Percentiles rank a stretch among this genome's conserved stretches.
Conservation (phyloP, 1,140 invertebrate genomes). For the Danaus melanippus region DNA sequence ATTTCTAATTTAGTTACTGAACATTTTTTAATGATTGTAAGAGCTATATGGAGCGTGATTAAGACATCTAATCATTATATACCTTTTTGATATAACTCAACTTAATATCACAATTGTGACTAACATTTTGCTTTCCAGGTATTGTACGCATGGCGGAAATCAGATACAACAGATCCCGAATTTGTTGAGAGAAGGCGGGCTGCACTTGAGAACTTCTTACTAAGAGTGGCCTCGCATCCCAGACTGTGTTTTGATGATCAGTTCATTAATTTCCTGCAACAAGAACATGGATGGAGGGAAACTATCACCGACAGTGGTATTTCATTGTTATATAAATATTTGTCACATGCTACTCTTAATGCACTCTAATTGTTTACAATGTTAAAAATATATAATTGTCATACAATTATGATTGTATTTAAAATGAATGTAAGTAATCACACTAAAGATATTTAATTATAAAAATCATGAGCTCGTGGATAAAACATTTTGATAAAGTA, state of each 20-base stretch:
- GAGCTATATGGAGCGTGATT: no score
- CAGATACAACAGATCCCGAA: conserved; percentile 88
- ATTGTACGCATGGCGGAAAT: conserved; percentile 86
- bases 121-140: conserved; percentile 37
- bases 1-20: no score
- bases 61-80: background rate
- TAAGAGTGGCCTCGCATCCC: conserved; percentile 83
- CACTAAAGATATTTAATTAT: no score
- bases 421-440: no score
- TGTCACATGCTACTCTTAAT: background rate
- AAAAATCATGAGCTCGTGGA: no score
- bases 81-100: background rate
- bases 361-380: no score
- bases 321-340: conserved; percentile 5
- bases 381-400: no score
- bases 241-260: conserved; percentile 82
- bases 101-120: background rate
- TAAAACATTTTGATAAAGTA: no score
- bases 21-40: no score
- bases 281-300: conserved; percentile 84
- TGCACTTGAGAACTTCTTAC: conserved; percentile 86
- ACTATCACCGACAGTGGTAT: conserved; percentile 81
- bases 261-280: conserved; percentile 83
- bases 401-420: no score
- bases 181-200: conserved; percentile 86